phyloP scores from a whole-genome alignment of 2,797 vertebrate genomes.

The Danio albolineatus region DNA sequence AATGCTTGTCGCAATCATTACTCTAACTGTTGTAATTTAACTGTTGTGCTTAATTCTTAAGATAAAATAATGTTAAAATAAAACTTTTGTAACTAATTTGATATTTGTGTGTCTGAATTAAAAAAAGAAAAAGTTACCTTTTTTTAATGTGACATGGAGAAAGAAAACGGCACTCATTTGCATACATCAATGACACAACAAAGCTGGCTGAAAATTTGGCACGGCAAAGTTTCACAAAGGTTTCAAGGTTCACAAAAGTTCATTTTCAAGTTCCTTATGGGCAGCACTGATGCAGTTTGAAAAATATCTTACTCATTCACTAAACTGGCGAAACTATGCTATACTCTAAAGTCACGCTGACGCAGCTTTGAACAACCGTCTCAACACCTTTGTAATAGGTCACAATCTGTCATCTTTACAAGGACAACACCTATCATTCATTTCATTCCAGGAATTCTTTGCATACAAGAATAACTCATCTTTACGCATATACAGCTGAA shows the following conservation, averaged over 20 bases:
- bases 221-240: too few relatives aligned
- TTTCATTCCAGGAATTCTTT: neutral
- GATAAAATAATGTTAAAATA: too few relatives aligned
- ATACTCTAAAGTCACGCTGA: neutral
- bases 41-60: too few relatives aligned
- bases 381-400: constrained; percentile 10
- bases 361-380: neutral
- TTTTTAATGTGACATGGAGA: too few relatives aligned
- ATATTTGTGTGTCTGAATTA: too few relatives aligned
- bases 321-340: neutral
- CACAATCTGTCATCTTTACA: neutral
- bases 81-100: too few relatives aligned
- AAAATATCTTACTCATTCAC: neutral
- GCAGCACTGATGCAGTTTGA: neutral
- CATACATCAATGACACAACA: neutral
- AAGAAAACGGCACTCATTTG: too few relatives aligned
- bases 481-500: too few relatives aligned
- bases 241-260: neutral
- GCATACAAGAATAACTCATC: neutral
- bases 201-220: neutral
- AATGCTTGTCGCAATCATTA: too few relatives aligned
- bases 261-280: neutral
- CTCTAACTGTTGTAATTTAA: too few relatives aligned
- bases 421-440: constrained; percentile 17
- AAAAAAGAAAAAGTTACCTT: too few relatives aligned